Base-by-base conservation (phyloP, 1,140 invertebrate species). In the Lucilia cuprina region DNA sequence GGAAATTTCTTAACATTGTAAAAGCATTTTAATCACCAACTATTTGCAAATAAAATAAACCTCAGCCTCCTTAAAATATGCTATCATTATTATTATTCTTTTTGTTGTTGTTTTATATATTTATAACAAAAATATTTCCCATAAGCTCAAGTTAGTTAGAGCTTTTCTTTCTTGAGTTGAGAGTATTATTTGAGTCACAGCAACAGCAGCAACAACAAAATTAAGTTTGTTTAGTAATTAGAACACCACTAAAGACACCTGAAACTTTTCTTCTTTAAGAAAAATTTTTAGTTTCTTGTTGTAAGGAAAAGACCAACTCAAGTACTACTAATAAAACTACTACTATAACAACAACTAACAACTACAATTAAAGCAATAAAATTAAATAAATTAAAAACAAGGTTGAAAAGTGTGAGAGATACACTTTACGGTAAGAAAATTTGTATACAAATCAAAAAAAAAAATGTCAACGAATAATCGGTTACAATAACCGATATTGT, bases 1-100 rank as follows among this genome's bases (percentile, higher is more conserved):
- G 14, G n/a, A 80, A 41, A 47, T n/a, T 47, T 1, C 19, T 80
- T 17, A 30, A 35, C 34, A 78, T 82, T 82, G 12, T 41, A 82
- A 82, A 77, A 35, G 77, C 75, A 78, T 80, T 80, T 80, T 80
- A 80, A 80, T 80, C 77, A 80, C 77, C 77, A 80, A 78, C 75
- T 78, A 78, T 78, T 78, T 78, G 13, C 41, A 41, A 78, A 47
- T 47, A 78, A 78, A 78, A 78, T 47, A 78, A 80, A 80, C 35
- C 77, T 50, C 77, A 21, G 41, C 77, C 35, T 49, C 77, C 77
- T 80, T 80, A 80, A 80, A 80, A n/a, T 80, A 80, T 80, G 13
- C 13, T 41, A 41, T 75, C 3, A 25, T 34, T 9, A 75, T 30
- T 34, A 75, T 77, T 41, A 25, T 34, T 9, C 35, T 30, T 34